Conservation (phyloP, 2,888 invertebrate species). For the Slavum lentiscoides region DNA sequence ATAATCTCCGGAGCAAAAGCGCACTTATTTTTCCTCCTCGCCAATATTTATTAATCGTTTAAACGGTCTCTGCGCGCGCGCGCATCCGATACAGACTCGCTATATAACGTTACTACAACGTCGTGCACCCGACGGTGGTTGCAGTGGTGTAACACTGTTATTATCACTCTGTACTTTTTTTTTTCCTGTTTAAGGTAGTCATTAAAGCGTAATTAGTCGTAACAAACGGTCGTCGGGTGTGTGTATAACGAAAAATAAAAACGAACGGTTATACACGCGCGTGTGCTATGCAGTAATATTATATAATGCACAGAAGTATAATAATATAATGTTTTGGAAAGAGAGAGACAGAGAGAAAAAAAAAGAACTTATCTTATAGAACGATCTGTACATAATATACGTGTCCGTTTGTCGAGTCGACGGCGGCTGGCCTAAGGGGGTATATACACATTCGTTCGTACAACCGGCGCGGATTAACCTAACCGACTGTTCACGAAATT, state of each 20-base stretch:
- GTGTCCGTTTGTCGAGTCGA: slow-evolving; percentile 16
- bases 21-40: no score
- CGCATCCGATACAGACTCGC: no score
- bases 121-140: not conserved
- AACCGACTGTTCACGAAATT: slow-evolving; percentile 40
- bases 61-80: no score
- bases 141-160: not conserved
- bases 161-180: not conserved
- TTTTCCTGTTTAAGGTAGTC: slow-evolving; percentile 12
- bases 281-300: not conserved
- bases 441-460: not conserved
- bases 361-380: slow-evolving; percentile 25
- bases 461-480: slow-evolving; percentile 6
- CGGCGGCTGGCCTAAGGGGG: slow-evolving; percentile 12
- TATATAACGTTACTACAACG: no score
- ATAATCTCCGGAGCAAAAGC: no score
- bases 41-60: no score
- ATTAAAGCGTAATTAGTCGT: slow-evolving; percentile 47
- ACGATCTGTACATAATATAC: slow-evolving; percentile 20
- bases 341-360: not conserved
- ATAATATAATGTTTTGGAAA: not conserved
- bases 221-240: not conserved
- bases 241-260: not conserved
- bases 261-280: not conserved
- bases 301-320: slow-evolving; percentile 17